phyloP scores from a whole-genome alignment of 2,797 vertebrate genomes.

The Todus mexicanus region DNA sequence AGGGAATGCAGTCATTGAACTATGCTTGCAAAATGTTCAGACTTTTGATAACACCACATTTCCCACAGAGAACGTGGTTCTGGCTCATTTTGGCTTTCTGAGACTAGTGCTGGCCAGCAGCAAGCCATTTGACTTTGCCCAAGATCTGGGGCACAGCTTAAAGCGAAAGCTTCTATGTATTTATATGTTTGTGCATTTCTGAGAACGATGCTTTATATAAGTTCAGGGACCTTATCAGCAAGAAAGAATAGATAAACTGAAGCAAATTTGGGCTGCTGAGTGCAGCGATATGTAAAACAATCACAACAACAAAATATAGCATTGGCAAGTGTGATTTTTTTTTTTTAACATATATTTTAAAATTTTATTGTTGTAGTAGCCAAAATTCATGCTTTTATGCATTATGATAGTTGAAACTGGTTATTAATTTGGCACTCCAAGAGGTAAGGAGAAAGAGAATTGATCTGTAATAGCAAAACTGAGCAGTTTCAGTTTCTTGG shows the following conservation, averaged over 20 bases:
- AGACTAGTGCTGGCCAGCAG: background rate
- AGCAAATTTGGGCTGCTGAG: background rate
- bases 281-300: background rate
- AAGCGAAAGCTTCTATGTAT: background rate
- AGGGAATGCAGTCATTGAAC: background rate
- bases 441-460: slow-evolving; percentile 10
- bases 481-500: background rate
- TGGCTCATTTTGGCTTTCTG: background rate
- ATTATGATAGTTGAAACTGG: background rate
- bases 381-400: background rate
- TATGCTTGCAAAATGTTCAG: slow-evolving; percentile 1
- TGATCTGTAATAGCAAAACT: background rate
- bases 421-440: background rate
- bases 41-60: background rate
- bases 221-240: background rate
- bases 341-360: background rate
- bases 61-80: background rate
- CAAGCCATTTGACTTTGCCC: background rate
- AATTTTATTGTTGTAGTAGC: background rate
- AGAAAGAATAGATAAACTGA: background rate
- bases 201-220: slow-evolving; percentile 21
- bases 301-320: background rate
- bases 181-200: slow-evolving; percentile 21
- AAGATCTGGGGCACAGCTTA: background rate
- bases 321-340: background rate